Conservation (phyloP, 2,797 vertebrate genomes). For the Columba guinea region DNA sequence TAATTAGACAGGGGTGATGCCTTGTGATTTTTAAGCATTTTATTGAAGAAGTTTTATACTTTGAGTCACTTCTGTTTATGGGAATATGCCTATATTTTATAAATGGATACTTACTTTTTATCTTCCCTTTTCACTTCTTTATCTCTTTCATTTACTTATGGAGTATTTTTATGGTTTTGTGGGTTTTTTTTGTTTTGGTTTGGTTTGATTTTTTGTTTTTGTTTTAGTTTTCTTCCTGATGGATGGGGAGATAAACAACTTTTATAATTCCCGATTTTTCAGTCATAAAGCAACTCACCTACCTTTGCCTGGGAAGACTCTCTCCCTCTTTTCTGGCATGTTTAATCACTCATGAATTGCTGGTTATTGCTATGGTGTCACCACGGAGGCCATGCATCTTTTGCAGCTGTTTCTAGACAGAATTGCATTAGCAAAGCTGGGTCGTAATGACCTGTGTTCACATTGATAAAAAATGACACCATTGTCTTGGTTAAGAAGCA, state of each 20-base stretch:
- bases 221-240: not conserved
- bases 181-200: not conserved
- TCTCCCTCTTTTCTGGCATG: not conserved
- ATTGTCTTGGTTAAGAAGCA: not conserved
- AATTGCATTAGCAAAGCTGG: not conserved
- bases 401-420: not conserved
- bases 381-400: not conserved
- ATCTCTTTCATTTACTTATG: not conserved
- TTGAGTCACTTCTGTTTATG: conserved; percentile 3
- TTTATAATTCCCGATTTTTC: not conserved
- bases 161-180: not conserved
- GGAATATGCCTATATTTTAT: not conserved
- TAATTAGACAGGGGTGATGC: not conserved
- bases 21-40: not conserved
- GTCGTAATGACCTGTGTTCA: not conserved
- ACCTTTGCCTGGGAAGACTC: not conserved
- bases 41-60: not conserved
- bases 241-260: not conserved
- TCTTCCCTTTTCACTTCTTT: not conserved
- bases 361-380: not conserved
- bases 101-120: not conserved
- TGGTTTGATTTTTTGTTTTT: too few relatives aligned
- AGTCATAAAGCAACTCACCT: fast-evolving
- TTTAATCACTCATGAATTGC: not conserved
- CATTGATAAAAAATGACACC: not conserved